These are phyloP conservation scores for Porphyrio hochstetteri DNA, from an alignment of 2,113 vertebrate species.

Conservation along the genomic window DNA sequence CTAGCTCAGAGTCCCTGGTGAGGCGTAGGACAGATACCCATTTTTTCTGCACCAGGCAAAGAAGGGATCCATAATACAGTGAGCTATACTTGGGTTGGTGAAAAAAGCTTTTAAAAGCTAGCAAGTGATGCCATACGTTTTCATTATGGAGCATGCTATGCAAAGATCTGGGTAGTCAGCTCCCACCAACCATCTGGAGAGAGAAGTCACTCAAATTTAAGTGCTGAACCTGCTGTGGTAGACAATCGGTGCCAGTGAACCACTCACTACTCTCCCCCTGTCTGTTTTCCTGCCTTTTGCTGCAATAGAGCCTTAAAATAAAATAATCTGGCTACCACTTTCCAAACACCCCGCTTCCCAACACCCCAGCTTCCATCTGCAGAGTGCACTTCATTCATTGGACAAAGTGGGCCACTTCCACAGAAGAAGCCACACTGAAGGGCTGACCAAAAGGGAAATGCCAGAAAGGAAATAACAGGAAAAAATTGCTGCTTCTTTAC, in stretches of 20 bases:
- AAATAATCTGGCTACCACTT: conserved; percentile 72
- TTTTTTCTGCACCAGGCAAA: conserved; percentile 31
- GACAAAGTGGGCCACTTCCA: conserved; percentile 13
- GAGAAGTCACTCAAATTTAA: conserved; percentile 69
- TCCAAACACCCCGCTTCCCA: conserved; percentile 66
- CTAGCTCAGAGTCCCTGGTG: conserved; percentile 16
- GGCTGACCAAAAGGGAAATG: background rate
- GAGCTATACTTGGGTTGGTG: conserved; percentile 58
- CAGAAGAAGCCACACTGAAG: background rate
- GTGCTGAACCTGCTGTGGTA: conserved; percentile 73
- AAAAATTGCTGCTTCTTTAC: background rate
- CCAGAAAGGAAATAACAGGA: background rate
- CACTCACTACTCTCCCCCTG: conserved; percentile 69
- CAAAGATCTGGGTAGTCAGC: conserved; percentile 67
- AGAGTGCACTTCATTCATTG: conserved; percentile 55
- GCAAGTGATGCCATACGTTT: conserved; percentile 67
- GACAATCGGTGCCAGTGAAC: conserved; percentile 71
- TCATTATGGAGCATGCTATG: conserved; percentile 66
- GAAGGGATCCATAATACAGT: conserved; percentile 37
- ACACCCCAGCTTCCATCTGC: conserved; percentile 63
- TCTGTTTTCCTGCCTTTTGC: conserved; percentile 72
- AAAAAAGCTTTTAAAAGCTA: conserved; percentile 59
- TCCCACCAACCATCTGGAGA: conserved; percentile 74
- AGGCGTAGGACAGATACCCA: background rate
- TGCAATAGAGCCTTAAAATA: conserved; percentile 71